Evolutionary conservation across 2,113 vertebrate genomes (phyloP).

Genomic region (Condylura cristata): DNA sequence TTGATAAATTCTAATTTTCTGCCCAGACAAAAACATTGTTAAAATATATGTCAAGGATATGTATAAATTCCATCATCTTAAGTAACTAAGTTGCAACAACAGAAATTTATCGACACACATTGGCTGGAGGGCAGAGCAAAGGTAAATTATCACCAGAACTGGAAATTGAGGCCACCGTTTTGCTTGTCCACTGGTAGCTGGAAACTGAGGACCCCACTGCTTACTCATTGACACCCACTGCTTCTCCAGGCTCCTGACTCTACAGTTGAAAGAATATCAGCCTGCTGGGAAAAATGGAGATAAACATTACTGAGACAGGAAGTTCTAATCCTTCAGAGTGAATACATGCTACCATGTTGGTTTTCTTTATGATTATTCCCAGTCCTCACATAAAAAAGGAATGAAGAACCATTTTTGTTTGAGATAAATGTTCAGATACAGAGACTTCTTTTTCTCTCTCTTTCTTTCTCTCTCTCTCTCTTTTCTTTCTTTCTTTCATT

Average conservation of each 20-base stretch:
- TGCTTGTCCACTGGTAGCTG: neutral
- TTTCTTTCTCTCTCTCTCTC: no score
- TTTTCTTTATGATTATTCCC: neutral
- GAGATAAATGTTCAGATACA: neutral
- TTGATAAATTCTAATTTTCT: neutral
- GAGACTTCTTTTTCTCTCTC: no score
- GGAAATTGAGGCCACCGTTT: neutral
- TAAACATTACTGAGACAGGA: neutral
- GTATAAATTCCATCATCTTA: neutral
- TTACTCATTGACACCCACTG: no score
- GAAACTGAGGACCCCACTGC: neutral
- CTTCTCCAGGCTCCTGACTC: neutral
- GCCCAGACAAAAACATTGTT: neutral
- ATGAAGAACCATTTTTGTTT: neutral
- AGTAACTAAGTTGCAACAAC: neutral
- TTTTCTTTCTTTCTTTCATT: no score
- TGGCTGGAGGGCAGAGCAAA: neutral
- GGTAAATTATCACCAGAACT: neutral
- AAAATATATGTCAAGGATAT: neutral
- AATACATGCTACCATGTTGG: neutral
- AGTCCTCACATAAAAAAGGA: accelerated
- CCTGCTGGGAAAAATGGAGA: neutral
- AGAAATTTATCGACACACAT: neutral
- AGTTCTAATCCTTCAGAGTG: neutral
- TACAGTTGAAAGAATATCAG: neutral